Evolutionary conservation across 2,797 vertebrate species (phyloP).

Genomic region (Psittacula derbiana): DNA sequence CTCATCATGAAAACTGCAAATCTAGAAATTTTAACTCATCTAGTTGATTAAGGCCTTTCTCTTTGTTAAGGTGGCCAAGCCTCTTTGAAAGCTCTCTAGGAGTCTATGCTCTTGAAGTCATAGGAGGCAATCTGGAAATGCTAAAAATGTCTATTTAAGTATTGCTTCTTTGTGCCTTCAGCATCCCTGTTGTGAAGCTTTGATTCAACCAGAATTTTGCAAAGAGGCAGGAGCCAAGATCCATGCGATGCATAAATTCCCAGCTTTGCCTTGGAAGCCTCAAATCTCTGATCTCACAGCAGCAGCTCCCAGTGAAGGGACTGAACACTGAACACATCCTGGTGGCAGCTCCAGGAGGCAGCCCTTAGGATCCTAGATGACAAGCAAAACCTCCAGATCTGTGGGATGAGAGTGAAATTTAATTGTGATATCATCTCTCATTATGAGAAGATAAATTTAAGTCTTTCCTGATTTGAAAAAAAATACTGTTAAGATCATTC

Average conservation of each 20-base stretch:
- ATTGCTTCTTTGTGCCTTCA: neutral
- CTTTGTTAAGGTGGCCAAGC: neutral
- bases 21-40: neutral
- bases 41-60: neutral
- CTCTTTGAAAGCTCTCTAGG: neutral
- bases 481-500: neutral
- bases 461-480: neutral
- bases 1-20: neutral
- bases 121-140: neutral
- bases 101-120: neutral
- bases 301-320: neutral
- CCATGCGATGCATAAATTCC: accelerated
- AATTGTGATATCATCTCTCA: neutral
- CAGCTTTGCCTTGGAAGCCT: neutral
- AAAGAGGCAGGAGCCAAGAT: neutral
- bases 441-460: neutral
- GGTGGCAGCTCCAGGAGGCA: neutral
- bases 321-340: neutral
- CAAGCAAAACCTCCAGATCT: neutral
- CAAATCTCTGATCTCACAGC: neutral
- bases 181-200: neutral
- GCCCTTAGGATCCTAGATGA: neutral
- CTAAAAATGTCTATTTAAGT: neutral
- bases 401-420: neutral
- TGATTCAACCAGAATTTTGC: neutral